A percentile compares a stretch with the other conserved stretches of the same genome.
These are phyloP conservation scores for Pithys albifrons DNA, from an alignment of 2,113 vertebrate genomes.

Conservation along the genomic window DNA sequence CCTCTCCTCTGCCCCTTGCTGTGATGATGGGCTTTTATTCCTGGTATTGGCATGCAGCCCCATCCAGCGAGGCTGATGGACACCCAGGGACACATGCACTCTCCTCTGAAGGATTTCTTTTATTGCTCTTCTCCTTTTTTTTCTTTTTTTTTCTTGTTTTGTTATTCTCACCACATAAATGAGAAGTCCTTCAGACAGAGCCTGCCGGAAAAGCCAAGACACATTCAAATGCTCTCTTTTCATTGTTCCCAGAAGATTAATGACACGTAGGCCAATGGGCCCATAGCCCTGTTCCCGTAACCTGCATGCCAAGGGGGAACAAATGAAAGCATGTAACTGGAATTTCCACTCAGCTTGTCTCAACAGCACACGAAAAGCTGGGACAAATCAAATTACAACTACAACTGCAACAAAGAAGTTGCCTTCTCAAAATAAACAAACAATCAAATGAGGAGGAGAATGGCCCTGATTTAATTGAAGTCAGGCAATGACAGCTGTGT, in stretches of 20 bases:
- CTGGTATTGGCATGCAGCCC: background rate
- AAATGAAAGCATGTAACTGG: slow-evolving; percentile 61
- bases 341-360: slow-evolving; percentile 68
- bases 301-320: slow-evolving; percentile 44
- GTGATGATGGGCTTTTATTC: background rate
- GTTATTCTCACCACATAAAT: slow-evolving; percentile 31
- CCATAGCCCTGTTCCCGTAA: slow-evolving; percentile 1
- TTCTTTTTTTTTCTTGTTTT: background rate
- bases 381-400: slow-evolving; percentile 42
- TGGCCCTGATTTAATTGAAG: background rate
- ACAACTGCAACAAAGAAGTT: slow-evolving; percentile 23
- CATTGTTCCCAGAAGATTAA: slow-evolving; percentile 64
- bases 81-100: background rate
- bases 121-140: background rate
- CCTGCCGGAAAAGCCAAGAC: slow-evolving; percentile 42
- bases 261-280: slow-evolving; percentile 8
- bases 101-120: slow-evolving; percentile 23
- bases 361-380: slow-evolving; percentile 25
- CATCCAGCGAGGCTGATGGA: background rate
- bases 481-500: background rate
- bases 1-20: background rate
- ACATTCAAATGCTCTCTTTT: slow-evolving; percentile 61
- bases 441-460: slow-evolving; percentile 32
- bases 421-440: slow-evolving; percentile 15
- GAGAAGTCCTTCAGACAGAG: slow-evolving; percentile 49